Evolutionary conservation across 2,113 vertebrate species (phyloP).

Genomic region (Nematolebias whitei): DNA sequence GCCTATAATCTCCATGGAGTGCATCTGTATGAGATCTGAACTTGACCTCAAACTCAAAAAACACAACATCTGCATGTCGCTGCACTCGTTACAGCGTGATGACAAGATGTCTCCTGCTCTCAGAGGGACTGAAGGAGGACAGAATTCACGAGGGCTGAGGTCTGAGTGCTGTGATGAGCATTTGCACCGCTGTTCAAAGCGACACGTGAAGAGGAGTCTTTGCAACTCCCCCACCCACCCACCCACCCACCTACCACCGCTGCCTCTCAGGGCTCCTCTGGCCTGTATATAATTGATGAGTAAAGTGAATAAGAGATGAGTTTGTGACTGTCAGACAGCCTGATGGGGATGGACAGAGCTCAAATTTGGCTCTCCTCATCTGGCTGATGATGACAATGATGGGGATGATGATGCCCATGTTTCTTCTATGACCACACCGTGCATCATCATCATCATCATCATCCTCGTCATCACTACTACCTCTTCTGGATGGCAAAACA

Average conservation of each 20-base stretch:
- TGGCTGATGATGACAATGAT: constrained; percentile 64
- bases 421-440: constrained; percentile 21
- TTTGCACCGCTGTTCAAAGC: constrained; percentile 20
- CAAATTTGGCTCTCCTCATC: constrained; percentile 72
- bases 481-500: constrained; percentile 47
- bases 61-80: constrained; percentile 34
- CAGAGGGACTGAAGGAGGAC: constrained; percentile 38
- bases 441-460: constrained; percentile 35
- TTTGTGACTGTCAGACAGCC: constrained; percentile 72
- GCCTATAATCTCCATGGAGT: background rate
- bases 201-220: constrained; percentile 36
- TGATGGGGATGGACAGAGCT: constrained; percentile 73
- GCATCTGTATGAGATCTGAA: constrained; percentile 9
- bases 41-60: constrained; percentile 32
- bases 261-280: constrained; percentile 75
- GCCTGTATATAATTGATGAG: constrained; percentile 79
- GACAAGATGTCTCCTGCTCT: constrained; percentile 61
- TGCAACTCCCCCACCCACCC: constrained; percentile 20
- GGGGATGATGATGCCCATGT: constrained; percentile 42
- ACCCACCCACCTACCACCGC: constrained; percentile 45
- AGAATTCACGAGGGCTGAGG: constrained; percentile 32
- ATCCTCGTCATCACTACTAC: constrained; percentile 24
- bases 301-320: constrained; percentile 75
- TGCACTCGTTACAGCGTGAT: constrained; percentile 36
- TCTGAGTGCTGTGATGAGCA: constrained; percentile 26